phyloP scores from a whole-genome alignment of 2,888 invertebrate genomes.

The Diarsia dahlii region DNA sequence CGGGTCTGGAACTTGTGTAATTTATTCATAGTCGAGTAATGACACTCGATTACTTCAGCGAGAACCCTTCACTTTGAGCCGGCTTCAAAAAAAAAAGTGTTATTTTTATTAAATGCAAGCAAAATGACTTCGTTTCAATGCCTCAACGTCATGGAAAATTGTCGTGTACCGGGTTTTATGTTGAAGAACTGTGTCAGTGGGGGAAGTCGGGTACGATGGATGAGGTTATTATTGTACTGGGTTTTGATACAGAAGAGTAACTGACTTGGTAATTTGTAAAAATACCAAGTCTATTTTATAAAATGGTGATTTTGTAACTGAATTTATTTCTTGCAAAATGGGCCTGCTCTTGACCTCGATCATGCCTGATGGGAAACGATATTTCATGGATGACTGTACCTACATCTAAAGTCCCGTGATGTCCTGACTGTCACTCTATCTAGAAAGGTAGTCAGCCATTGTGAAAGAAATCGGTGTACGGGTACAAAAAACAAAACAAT shows the following conservation, averaged over 20 bases:
- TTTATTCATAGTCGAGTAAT: conserved; percentile 90
- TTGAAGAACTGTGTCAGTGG: conserved; percentile 53
- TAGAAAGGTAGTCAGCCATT: neutral
- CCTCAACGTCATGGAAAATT: conserved; percentile 63
- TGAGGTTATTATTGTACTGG: conserved; percentile 28
- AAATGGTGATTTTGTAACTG: neutral
- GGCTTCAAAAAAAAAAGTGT: conserved; percentile 84
- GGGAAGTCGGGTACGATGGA: conserved; percentile 29
- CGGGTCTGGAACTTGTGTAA: conserved; percentile 84
- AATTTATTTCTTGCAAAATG: too few relatives aligned
- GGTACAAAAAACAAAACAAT: too few relatives aligned
- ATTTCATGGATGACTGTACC: too few relatives aligned
- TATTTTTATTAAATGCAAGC: conserved; percentile 83
- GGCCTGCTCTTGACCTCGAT: too few relatives aligned
- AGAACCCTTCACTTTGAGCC: conserved; percentile 86
- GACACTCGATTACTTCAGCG: conserved; percentile 90
- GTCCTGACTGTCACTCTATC: too few relatives aligned
- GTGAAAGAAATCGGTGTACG: too few relatives aligned
- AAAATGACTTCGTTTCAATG: conserved; percentile 80
- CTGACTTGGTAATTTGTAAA: neutral
- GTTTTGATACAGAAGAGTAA: conserved; percentile 22
- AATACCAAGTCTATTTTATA: neutral
- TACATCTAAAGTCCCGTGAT: neutral
- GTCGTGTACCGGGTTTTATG: conserved; percentile 61
- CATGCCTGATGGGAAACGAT: too few relatives aligned